These are phyloP conservation scores for Andricus grossulariae DNA, from an alignment of 1,140 invertebrate genomes.

Conservation along the genomic window DNA sequence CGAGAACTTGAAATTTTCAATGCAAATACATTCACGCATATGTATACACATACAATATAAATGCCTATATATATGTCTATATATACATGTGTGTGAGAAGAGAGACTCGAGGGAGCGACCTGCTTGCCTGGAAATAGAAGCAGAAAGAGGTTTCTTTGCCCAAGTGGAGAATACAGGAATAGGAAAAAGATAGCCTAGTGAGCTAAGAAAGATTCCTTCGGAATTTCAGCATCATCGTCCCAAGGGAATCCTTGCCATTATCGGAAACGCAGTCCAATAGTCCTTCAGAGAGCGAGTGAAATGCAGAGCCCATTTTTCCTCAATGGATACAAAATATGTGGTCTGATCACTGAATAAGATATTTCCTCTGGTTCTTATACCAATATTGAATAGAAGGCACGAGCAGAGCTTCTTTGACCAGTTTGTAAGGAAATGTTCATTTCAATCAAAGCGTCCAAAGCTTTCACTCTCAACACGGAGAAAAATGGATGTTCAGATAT, in stretches of 20 bases:
- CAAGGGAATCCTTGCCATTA: neutral
- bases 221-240: conserved; percentile 1
- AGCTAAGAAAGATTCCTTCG: neutral
- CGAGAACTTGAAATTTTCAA: conserved; percentile 6
- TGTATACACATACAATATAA: neutral
- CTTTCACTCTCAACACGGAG: too few species aligned
- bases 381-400: neutral
- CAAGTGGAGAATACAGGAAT: neutral
- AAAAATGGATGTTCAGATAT: too few species aligned
- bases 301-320: conserved; percentile 12
- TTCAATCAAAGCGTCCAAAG: too few species aligned
- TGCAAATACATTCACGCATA: conserved; percentile 6
- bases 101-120: conserved; percentile 24
- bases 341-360: conserved; percentile 1
- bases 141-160: neutral
- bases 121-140: conserved; percentile 1
- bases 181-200: too few species aligned
- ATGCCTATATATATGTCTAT: neutral
- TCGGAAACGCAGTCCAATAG: neutral
- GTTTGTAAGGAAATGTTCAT: too few species aligned
- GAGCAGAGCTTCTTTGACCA: too few species aligned
- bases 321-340: neutral
- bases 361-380: neutral
- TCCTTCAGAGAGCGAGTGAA: neutral
- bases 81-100: neutral